Evolutionary conservation across 2,113 vertebrate genomes (phyloP), one percentile per base, ranked within the genome.

Genomic region (Hippolais icterina): DNA sequence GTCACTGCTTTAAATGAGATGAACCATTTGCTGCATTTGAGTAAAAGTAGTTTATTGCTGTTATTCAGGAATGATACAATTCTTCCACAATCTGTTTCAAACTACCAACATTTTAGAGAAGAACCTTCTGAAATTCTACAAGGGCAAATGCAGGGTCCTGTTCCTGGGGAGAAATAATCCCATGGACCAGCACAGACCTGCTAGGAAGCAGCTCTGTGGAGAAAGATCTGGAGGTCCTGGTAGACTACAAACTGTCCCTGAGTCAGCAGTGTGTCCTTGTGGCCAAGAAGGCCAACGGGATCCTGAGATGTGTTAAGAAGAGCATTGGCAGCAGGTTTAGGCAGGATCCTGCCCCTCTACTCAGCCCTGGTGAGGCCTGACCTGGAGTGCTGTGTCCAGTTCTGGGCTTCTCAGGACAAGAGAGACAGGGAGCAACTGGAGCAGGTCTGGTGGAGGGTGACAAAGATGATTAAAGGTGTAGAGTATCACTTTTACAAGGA

Each of bases 241-340:
- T 29, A 11, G 28, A n/a, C 47, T 46, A 1, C 28, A n/a, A 70
- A 5, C 8, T 54, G 24, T 35, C n/a, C n/a, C 1, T 33, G 63
- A 65, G 42, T 31, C 50, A 65, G 50, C 50, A 65, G 13, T 23
- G 28, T 60, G n/a, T 9, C 4, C 25, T 27, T 31, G 35, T 42
- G 31, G 35, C 1, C 25, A 37, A 13, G 66, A 13, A 50, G 22
- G 33, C 1, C 37, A 2, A 0, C 35, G 57, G 8, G 9, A 5
- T 80, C 17, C 42, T 64, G 25, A 6, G 6, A 0, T 71, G 41
- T 46, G 10, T 20, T 37, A 3, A 19, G 16, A 63, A 25, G 11
- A 31, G 16, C 65, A 41, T 18, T 4, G 20, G 5, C 33, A 79
- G n/a, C 41, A 56, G 50, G 29, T n/a, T 0, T 1, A 47, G 39